A percentile compares a stretch with the other conserved stretches of the same genome.
Evolutionary conservation across 2,888 invertebrate species (phyloP).

Genomic region (Tipula helvola): DNA sequence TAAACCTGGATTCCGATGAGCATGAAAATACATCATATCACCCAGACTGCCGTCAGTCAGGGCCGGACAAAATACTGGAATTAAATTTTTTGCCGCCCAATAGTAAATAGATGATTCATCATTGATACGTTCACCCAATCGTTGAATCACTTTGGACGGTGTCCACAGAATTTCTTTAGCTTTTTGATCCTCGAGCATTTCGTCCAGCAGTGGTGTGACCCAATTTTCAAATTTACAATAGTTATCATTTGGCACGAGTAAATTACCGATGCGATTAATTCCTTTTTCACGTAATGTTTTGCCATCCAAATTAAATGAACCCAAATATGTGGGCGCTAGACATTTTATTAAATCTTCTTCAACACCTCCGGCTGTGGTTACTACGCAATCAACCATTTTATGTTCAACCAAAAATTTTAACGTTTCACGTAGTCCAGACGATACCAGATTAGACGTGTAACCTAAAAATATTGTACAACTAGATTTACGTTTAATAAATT

Average conservation of each 20-base stretch:
- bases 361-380: conserved; percentile 94
- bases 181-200: conserved; percentile 80
- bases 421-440: conserved; percentile 86
- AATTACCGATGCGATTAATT: conserved; percentile 73
- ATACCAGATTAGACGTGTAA: conserved; percentile 95
- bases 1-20: conserved; percentile 83
- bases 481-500: conserved; percentile 59
- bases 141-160: conserved; percentile 69
- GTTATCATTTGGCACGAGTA: conserved; percentile 95
- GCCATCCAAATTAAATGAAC: conserved; percentile 78
- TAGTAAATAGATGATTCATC: conserved; percentile 89
- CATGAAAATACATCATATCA: conserved; percentile 99
- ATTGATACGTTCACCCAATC: conserved; percentile 82
- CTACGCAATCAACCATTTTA: conserved; percentile 87
- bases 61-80: conserved; percentile 96
- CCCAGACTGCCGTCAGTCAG: conserved; percentile 95
- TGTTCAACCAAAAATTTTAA: conserved; percentile 77
- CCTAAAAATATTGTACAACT: conserved; percentile 94
- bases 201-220: conserved; percentile 81
- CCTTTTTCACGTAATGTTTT: conserved; percentile 68
- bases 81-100: conserved; percentile 93
- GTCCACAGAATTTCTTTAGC: conserved; percentile 69
- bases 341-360: conserved; percentile 99
- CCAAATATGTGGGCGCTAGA: conserved; percentile 84
- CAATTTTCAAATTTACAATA: conserved; percentile 97